A percentile compares a stretch with the other conserved stretches of the same genome.
Evolutionary conservation across 2,797 vertebrate species (phyloP).

Genomic region (Discoglossus pictus): DNA sequence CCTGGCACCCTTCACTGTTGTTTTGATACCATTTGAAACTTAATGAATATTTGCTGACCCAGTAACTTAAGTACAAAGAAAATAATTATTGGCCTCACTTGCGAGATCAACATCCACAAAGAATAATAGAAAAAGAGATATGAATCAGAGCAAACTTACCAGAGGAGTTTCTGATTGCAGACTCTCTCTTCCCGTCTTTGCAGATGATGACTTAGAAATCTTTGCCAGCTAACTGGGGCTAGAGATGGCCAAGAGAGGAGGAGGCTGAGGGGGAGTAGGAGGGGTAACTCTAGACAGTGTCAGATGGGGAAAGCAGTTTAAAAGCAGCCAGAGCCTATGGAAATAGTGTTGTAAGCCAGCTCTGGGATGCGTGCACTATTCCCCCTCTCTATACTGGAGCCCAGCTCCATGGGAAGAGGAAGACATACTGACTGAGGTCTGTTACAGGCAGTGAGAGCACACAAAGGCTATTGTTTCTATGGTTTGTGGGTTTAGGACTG

Average conservation of each 20-base stretch:
- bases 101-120: too few relatives aligned
- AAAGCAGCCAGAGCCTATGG: constrained; percentile 21
- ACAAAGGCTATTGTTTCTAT: neutral
- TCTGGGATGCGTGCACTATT: constrained; percentile 3
- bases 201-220: constrained; percentile 37
- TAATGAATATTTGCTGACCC: neutral
- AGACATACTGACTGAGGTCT: neutral
- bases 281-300: constrained; percentile 46
- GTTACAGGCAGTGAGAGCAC: neutral
- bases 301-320: constrained; percentile 39
- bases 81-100: too few relatives aligned
- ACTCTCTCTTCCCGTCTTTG: neutral
- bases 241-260: constrained; percentile 45
- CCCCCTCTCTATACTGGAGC: neutral
- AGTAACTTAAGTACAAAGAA: too few relatives aligned
- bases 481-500: too few relatives aligned
- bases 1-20: too few relatives aligned
- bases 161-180: constrained; percentile 18
- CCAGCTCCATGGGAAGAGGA: neutral
- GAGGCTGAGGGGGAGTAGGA: constrained; percentile 36
- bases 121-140: neutral
- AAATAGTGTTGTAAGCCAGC: constrained; percentile 10
- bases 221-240: constrained; percentile 42
- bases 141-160: constrained; percentile 24
- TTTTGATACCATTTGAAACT: too few relatives aligned